Evolutionary conservation across 2,797 vertebrate species (phyloP).

Genomic region (Orestias chungarensis): DNA sequence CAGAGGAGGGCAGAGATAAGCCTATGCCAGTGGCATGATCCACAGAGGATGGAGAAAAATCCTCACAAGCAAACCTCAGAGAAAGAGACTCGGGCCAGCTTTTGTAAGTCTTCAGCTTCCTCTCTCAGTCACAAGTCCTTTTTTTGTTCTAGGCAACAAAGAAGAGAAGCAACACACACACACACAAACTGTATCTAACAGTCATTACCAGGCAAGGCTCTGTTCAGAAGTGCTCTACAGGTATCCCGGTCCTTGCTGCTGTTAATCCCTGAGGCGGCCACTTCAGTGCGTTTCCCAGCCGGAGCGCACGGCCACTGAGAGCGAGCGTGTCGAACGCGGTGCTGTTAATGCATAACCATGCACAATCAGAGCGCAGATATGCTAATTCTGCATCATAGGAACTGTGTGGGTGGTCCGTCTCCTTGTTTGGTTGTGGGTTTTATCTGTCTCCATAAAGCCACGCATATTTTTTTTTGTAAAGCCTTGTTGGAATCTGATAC

Average conservation of each 20-base stretch:
- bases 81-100: conserved; percentile 41
- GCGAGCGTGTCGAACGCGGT: conserved; percentile 75
- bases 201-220: conserved; percentile 50
- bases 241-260: conserved; percentile 58
- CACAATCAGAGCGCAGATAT: conserved; percentile 73
- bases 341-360: conserved; percentile 77
- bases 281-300: conserved; percentile 73
- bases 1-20: conserved; percentile 77
- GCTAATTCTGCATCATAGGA: conserved; percentile 72
- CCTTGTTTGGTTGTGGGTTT: conserved; percentile 55
- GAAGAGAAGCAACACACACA: not conserved
- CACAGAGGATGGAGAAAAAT: conserved; percentile 47
- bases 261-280: conserved; percentile 81
- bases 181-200: conserved; percentile 27
- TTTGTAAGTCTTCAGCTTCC: conserved; percentile 29
- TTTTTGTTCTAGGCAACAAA: conserved; percentile 39
- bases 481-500: conserved; percentile 2
- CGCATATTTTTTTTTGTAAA: not conserved
- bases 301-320: conserved; percentile 53
- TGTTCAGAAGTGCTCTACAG: conserved; percentile 66
- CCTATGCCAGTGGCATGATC: conserved; percentile 39
- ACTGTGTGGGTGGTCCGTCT: conserved; percentile 66
- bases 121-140: conserved; percentile 35
- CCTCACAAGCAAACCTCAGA: conserved; percentile 42
- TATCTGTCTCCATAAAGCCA: conserved; percentile 23